Evolutionary conservation across 2,888 invertebrate species (phyloP), one percentile per base, ranked within the genome.

Genomic region (Pimpla rufipes): DNA sequence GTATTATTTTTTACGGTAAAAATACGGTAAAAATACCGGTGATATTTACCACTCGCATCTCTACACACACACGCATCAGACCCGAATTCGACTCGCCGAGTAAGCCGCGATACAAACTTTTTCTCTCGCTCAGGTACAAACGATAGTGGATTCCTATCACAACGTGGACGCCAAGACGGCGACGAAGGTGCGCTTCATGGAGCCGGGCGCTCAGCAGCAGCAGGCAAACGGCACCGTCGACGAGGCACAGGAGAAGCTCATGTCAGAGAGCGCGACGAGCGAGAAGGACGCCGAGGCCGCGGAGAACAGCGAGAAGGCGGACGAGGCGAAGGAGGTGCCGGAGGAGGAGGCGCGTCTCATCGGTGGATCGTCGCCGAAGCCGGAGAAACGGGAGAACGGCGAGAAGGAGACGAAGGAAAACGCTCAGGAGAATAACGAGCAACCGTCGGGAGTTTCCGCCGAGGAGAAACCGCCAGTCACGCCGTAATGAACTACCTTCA

Each of bases 111-210:
- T 71, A 57, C 42, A 45, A 59, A 40, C 6, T 7, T 73, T 73
- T n/a, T 29, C 37, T 47, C 29, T 29, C 76, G 66, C 68, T 84
- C 94, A 98, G 98, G 98, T 98, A 71, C 98, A 98, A 95, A 96
- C 97, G 71, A 98, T 98, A 90, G 97, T 98, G 85, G 98, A 98
- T 93, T 97, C 97, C 91, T 97, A 97, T 92, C 96, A 96, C 86
- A 96, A 96, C 90, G 95, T 96, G 84, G 95, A 95, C 87, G 95
- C 95, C 86, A 97, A 97, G 94, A 95, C 96, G 29, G 95, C 97
- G 81, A 96, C 97, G 87, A 98, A 97, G 94, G 98, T 98, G 77
- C 96, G 98, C 85, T 98, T 98, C 94, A 97, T 97, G 88, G 98
- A 98, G 92, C 97, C 96, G 0, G 95, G 92, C 0, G 85, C 81